Percentiles rank a stretch among this genome's conserved stretches.
Evolutionary conservation across 2,113 vertebrate genomes (phyloP).

Genomic region (Cervus canadensis): DNA sequence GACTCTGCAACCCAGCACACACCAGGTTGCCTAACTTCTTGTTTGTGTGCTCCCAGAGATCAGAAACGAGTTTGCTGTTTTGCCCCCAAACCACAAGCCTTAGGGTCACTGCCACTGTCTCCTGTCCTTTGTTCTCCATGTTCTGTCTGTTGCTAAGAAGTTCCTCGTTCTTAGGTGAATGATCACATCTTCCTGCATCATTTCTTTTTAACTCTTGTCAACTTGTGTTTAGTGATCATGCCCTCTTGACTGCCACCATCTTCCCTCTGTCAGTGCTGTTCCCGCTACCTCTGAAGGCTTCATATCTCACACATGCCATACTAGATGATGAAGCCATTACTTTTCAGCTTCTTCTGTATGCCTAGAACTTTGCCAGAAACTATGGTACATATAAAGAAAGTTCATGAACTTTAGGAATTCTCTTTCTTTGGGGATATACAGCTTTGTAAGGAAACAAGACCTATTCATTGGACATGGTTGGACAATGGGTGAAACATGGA

Average conservation of each 20-base stretch:
- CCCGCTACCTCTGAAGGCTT: background rate
- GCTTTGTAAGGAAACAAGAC: background rate
- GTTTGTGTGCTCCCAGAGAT: slow-evolving; percentile 63
- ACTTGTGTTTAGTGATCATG: background rate
- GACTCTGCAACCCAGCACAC: slow-evolving; percentile 15
- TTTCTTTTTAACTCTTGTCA: background rate
- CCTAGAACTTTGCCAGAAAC: background rate
- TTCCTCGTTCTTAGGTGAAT: background rate
- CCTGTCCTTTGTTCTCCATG: background rate
- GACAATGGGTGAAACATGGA: background rate
- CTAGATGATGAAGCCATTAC: background rate
- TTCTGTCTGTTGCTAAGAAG: background rate
- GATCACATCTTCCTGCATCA: background rate
- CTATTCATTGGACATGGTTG: background rate
- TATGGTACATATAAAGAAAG: background rate
- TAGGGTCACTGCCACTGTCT: background rate
- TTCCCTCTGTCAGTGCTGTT: too few species aligned
- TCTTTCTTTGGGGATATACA: background rate
- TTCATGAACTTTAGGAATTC: background rate
- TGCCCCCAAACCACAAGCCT: background rate
- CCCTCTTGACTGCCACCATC: background rate
- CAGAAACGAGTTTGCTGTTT: slow-evolving; percentile 40
- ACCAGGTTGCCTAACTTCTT: slow-evolving; percentile 62
- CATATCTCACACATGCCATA: fast-evolving
- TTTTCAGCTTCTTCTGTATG: background rate